phyloP scores from a whole-genome alignment of 2,888 invertebrate species.

The Philhelius pedissequus region DNA sequence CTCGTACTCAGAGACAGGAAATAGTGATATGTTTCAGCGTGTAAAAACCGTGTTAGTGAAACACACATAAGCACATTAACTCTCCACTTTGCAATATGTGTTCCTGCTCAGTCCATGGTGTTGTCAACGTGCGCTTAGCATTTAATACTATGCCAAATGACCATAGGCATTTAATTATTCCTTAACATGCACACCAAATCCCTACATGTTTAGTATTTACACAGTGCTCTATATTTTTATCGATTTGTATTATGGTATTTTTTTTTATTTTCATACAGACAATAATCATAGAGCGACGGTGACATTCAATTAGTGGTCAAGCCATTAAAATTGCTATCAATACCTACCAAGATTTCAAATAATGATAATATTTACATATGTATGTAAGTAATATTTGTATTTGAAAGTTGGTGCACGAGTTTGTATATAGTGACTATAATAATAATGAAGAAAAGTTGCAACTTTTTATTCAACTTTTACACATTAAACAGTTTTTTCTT shows the following conservation, averaged over 20 bases:
- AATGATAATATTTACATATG: background rate
- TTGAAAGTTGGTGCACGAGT: background rate
- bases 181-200: constrained; percentile 10
- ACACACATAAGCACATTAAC: background rate
- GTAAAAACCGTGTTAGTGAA: background rate
- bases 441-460: background rate
- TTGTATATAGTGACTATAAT: background rate
- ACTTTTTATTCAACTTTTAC: background rate
- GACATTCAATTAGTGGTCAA: constrained; percentile 38
- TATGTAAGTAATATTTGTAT: too few relatives aligned
- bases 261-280: background rate
- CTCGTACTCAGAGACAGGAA: too few relatives aligned
- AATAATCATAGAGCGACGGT: constrained; percentile 2
- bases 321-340: background rate
- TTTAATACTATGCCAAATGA: background rate
- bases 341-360: background rate
- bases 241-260: background rate
- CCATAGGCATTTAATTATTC: constrained; percentile 9
- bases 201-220: background rate
- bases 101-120: background rate
- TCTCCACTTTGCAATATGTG: background rate
- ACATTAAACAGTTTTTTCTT: too few relatives aligned
- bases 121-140: background rate
- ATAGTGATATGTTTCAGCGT: background rate
- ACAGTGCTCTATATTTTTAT: background rate